Base-by-base conservation (phyloP, 2,888 invertebrate genomes). In the Podotricha telesiphe region DNA sequence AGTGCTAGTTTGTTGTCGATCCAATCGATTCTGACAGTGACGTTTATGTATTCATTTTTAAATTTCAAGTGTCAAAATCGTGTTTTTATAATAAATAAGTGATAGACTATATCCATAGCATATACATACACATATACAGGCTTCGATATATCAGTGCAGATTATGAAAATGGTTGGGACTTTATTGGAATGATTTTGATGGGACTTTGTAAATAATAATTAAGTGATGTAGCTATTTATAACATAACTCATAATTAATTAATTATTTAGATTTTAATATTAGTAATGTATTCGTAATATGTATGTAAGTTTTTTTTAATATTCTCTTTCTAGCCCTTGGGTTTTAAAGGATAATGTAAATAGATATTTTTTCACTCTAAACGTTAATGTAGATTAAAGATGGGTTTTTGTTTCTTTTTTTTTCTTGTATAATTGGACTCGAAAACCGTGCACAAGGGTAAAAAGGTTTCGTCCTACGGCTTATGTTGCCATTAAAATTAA, bases 11-110 rank as follows among this genome's bases (percentile, higher is more conserved):
- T n/a, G 15, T 11, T 37, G 11, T 34, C 10, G 11, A 4, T 55
- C 8, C n/a, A 19, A 48, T 19, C 11, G 48, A 47, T 34, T 55
- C 10, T 55, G 34, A 34, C 34, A 10, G 42, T 42, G 34, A 20
- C 1, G 34, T 17, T 34, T 34, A 11, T 7, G 28, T 10, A 7
- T 34, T 55, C n/a, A 17, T 4, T 17, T 53, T 55, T 37, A 1
- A 55, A 55, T 55, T 55, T 55, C 55, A 55, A 55, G 55, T 55
- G 55, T 55, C 55, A 55, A 55, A 55, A 11, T 55, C 34, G 34
- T 37, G 17, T 3, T 53, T 55, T 55, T 34, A 34, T 11, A 55
- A 55, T 55, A 37, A 11, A 34, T 55, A 55, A 55, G 55, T 34
- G 34, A 53, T 15, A 51, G 19, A 51, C 51, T 53, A 34, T 53